A percentile compares a stretch with the other conserved stretches of the same genome.
Evolutionary conservation across 2,113 vertebrate species (phyloP).

Genomic region (Hypomesus transpacificus): DNA sequence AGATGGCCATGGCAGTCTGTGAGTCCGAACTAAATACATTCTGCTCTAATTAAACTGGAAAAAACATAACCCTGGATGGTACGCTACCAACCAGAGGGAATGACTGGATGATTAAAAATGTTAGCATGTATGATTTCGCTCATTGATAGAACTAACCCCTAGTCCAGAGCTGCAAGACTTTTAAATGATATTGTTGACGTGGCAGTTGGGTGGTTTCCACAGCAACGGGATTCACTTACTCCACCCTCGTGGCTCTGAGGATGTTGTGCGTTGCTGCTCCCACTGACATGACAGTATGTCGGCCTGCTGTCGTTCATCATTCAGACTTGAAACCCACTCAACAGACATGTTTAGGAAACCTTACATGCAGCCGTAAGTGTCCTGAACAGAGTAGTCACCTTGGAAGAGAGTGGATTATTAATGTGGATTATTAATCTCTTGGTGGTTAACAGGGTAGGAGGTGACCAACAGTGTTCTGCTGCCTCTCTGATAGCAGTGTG

Average conservation of each 20-base stretch:
- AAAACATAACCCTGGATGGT: conserved; percentile 5
- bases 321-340: no score
- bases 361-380: no score
- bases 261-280: conserved; percentile 30
- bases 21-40: conserved; percentile 8
- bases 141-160: neutral
- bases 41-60: conserved; percentile 15
- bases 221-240: conserved; percentile 45
- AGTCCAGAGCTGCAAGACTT: neutral
- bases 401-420: no score
- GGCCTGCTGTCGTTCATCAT: neutral
- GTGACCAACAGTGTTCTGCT: neutral
- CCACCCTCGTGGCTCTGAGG: conserved; percentile 28
- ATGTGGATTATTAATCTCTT: no score
- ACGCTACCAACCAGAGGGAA: no score
- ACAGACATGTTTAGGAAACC: no score
- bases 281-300: conserved; percentile 28
- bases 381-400: no score
- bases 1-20: neutral
- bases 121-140: neutral
- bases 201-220: conserved; percentile 47
- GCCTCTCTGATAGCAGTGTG: neutral
- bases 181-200: conserved; percentile 15
- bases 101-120: no score
- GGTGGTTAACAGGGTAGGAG: no score